A percentile compares a stretch with the other conserved stretches of the same genome.
Conservation (phyloP, 1,140 invertebrate genomes). For the Papilio helenus region DNA sequence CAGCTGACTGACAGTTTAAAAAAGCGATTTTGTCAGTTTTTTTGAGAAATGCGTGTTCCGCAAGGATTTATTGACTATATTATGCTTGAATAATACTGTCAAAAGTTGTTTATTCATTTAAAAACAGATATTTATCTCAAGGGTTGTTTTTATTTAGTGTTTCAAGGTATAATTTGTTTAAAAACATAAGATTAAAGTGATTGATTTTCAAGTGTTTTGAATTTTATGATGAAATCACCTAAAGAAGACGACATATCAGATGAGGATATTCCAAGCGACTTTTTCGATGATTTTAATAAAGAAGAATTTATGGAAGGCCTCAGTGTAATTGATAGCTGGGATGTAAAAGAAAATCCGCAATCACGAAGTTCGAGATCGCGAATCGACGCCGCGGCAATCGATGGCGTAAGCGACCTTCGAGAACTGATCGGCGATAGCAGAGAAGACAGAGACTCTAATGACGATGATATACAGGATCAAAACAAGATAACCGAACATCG, state of each 20-base stretch:
- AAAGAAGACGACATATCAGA: conserved; percentile 54
- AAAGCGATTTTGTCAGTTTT: neutral
- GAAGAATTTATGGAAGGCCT: conserved; percentile 78
- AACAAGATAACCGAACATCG: conserved; percentile 3
- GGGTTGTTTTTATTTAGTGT: neutral
- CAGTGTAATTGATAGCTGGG: conserved; percentile 76
- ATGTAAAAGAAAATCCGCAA: conserved; percentile 50
- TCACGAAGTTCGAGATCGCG: conserved; percentile 37
- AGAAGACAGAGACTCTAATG: conserved; percentile 31
- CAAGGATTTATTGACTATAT: neutral
- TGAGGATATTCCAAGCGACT: conserved; percentile 79
- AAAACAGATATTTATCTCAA: neutral
- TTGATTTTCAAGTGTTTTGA: conserved; percentile 11
- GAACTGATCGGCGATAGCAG: conserved; percentile 58
- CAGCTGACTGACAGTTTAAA: neutral
- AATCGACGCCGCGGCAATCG: conserved; percentile 50
- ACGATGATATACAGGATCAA: conserved; percentile 22
- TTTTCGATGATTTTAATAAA: conserved; percentile 77
- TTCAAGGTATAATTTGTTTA: neutral
- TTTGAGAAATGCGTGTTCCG: neutral
- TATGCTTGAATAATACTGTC: neutral
- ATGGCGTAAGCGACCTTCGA: conserved; percentile 59
- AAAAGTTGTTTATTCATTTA: neutral
- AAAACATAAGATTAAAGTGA: neutral
- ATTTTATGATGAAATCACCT: conserved; percentile 44